Evolutionary conservation across 2,888 invertebrate genomes (phyloP).

Genomic region (Xylota sylvarum): DNA sequence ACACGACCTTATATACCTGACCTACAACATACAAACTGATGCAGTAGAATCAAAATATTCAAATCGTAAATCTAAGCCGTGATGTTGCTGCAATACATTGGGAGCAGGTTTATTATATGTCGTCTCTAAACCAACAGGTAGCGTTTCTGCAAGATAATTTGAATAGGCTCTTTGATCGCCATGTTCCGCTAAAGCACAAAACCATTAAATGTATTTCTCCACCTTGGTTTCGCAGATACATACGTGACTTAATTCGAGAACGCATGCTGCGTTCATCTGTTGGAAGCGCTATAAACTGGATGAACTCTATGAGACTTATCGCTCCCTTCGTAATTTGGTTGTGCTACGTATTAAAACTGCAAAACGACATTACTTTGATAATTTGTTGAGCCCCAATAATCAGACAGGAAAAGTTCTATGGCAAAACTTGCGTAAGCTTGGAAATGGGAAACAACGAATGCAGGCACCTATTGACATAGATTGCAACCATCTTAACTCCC

Average conservation of each 20-base stretch:
- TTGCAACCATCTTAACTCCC: constrained; percentile 7
- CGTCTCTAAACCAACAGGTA: not conserved
- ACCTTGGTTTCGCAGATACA: not conserved
- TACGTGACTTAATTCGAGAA: not conserved
- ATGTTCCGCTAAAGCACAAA: too few relatives aligned
- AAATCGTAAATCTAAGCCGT: not conserved
- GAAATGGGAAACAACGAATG: not conserved
- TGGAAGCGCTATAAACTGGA: not conserved
- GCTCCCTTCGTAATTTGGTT: not conserved
- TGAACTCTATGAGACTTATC: too few relatives aligned
- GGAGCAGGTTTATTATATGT: not conserved
- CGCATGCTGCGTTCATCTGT: not conserved
- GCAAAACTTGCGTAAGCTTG: not conserved
- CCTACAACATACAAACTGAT: not conserved
- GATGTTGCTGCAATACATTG: not conserved
- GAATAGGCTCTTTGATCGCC: not conserved
- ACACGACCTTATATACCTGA: not conserved
- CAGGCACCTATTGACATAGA: too few relatives aligned
- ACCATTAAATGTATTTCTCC: too few relatives aligned
- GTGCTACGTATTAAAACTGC: not conserved
- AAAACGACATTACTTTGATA: constrained; percentile 1
- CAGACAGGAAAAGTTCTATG: not conserved
- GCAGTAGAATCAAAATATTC: not conserved
- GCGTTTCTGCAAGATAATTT: not conserved
- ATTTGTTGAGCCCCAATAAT: not conserved